Base-by-base conservation (phyloP, 1,140 invertebrate species). In the Phymorhynchus buccinoides region DNA sequence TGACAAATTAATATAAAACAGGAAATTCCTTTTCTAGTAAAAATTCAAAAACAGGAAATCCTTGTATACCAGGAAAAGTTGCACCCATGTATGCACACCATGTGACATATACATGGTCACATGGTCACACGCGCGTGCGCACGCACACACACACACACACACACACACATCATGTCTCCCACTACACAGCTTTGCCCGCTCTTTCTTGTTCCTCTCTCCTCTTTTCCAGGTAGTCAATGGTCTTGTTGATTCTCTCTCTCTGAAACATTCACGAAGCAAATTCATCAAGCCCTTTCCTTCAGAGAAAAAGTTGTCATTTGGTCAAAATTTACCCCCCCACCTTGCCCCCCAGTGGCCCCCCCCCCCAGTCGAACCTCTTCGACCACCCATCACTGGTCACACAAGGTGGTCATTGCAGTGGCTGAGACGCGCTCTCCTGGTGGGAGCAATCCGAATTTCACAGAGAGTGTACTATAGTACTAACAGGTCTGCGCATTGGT, bases 221-320 rank as follows among this genome's bases (percentile, higher is more conserved):
- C 52, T 77, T 85, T 56, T 85, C 84, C 80, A 85, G 41, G 27
- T 77, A 80, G 14, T 85, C 84, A 37, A 85, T 85, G 9, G 84
- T 85, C 71, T 75, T 71, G 62, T 80, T 80, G 12, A 85, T 81
- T 6, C 52, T 41, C 52, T 75, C 32, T 82, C 42, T 85, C 84
- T 85, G 84, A n/a, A 85, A 85, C 56, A 62, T 7, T 1, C n/a
- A 81, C 0, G 27, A 56, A 35, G 12, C 27, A 42, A 42, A 71
- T 16, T 37, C 48, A 83, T 66, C 4, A 83, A 16, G 18, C 44
- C 1, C 30, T 56, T 37, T 14, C 32, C n/a, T 52, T 9, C 35
- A n/a, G 32, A 9, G 32, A n/a, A 81, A 9, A 1, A 30, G 14
- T 9, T n/a, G n/a, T n/a, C n/a, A n/a, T n/a, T n/a, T n/a, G n/a